A percentile compares a stretch with the other conserved stretches of the same genome.
These are phyloP conservation scores for Cyclura pinguis DNA, from an alignment of 2,797 vertebrate species.

Conservation along the genomic window DNA sequence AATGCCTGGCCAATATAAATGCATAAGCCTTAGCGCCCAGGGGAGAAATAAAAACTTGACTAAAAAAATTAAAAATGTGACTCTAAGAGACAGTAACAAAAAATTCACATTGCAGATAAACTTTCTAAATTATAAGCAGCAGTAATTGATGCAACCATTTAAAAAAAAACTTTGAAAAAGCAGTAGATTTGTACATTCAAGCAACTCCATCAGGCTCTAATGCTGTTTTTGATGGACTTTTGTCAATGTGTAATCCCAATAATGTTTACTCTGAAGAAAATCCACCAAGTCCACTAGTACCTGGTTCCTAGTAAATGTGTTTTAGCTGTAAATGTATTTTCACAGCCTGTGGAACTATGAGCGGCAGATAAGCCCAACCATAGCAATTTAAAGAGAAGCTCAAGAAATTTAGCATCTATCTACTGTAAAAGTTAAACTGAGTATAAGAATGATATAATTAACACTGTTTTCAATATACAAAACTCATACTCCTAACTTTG, in stretches of 20 bases:
- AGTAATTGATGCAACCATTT: not conserved
- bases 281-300: not conserved
- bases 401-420: not conserved
- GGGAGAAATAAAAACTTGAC: not conserved
- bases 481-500: conserved; percentile 6
- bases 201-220: not conserved
- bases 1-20: not conserved
- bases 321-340: not conserved
- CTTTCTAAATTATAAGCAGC: not conserved
- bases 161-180: not conserved
- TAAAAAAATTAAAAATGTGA: not conserved
- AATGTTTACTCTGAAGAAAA: not conserved
- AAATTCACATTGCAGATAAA: not conserved
- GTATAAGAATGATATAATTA: conserved; percentile 32
- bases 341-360: conserved; percentile 19
- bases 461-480: not conserved
- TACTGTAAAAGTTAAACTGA: conserved; percentile 1
- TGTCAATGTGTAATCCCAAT: not conserved
- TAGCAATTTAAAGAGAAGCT: conserved; percentile 29
- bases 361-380: conserved; percentile 32
- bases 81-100: not conserved
- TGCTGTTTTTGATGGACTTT: not conserved
- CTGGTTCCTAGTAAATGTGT: not conserved
- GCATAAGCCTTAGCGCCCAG: not conserved
- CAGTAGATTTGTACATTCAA: not conserved